phyloP scores from a whole-genome alignment of 2,888 invertebrate species.

The Philopedon plagiatum region DNA sequence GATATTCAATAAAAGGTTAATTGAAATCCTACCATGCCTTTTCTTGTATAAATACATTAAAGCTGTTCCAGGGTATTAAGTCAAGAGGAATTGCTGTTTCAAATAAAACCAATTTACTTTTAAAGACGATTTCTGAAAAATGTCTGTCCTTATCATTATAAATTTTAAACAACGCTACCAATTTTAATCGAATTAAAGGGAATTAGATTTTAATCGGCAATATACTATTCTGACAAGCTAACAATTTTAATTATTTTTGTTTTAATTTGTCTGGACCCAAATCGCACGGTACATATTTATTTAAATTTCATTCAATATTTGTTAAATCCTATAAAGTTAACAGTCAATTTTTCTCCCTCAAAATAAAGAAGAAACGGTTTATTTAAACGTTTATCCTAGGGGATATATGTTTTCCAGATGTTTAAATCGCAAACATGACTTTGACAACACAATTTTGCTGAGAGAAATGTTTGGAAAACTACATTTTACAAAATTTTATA shows the following conservation, averaged over 20 bases:
- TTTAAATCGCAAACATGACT: neutral
- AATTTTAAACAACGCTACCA: neutral
- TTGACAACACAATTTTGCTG: constrained; percentile 10
- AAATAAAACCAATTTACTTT: neutral
- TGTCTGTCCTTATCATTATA: neutral
- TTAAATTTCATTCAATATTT: neutral
- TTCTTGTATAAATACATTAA: neutral
- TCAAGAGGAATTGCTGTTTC: neutral
- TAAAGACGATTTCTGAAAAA: neutral
- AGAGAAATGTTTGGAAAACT: constrained; percentile 1
- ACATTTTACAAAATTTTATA: neutral
- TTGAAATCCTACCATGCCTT: neutral
- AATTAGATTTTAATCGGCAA: neutral
- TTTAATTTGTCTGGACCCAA: neutral
- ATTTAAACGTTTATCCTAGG: neutral
- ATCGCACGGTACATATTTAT: no score
- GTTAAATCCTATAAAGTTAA: neutral
- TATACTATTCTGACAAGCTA: neutral
- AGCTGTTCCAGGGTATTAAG: neutral
- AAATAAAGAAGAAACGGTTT: neutral
- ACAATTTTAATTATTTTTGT: neutral
- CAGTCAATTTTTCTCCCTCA: neutral
- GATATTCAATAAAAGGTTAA: neutral
- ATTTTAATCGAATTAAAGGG: neutral
- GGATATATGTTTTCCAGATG: neutral